A percentile compares a stretch with the other conserved stretches of the same genome.
phyloP scores from a whole-genome alignment of 1,140 invertebrate genomes.

The Rhysida immarginata region DNA sequence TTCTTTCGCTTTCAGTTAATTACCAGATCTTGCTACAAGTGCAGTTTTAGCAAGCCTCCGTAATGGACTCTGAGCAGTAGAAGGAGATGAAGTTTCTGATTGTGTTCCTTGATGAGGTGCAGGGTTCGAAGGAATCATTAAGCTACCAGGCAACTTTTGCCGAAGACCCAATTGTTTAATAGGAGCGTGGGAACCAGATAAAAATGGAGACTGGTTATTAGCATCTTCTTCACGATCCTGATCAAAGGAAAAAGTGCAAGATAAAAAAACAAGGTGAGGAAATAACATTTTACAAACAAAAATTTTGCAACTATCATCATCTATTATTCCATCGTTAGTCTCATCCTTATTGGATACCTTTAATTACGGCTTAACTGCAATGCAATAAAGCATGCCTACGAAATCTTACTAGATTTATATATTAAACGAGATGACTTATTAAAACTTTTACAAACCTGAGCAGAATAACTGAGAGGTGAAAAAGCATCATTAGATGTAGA shows the following conservation, averaged over 20 bases:
- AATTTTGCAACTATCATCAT: background rate
- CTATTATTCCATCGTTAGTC: too few relatives aligned
- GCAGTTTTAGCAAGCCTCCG: background rate
- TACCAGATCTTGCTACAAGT: background rate
- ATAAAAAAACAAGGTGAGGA: too few relatives aligned
- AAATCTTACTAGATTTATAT: too few relatives aligned
- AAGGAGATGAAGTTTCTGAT: slow-evolving; percentile 4
- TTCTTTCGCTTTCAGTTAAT: too few relatives aligned
- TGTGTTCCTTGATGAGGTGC: slow-evolving; percentile 4
- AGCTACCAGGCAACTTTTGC: background rate
- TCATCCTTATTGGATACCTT: too few relatives aligned
- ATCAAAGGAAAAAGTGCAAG: too few relatives aligned
- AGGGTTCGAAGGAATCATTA: slow-evolving; percentile 4
- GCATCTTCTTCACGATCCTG: slow-evolving; percentile 1
- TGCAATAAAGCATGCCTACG: too few relatives aligned
- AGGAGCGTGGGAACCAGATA: background rate
- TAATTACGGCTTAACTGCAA: too few relatives aligned
- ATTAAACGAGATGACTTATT: background rate
- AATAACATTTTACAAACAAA: background rate
- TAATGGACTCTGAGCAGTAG: slow-evolving; percentile 1
- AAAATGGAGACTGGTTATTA: too few relatives aligned
- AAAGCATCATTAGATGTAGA: background rate
- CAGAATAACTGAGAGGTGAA: background rate
- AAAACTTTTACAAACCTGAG: too few relatives aligned
- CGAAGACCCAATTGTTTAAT: background rate